Percentiles rank a stretch among this genome's conserved stretches.
Conservation (phyloP, 2,888 invertebrate genomes). For the Thumatha senex region DNA sequence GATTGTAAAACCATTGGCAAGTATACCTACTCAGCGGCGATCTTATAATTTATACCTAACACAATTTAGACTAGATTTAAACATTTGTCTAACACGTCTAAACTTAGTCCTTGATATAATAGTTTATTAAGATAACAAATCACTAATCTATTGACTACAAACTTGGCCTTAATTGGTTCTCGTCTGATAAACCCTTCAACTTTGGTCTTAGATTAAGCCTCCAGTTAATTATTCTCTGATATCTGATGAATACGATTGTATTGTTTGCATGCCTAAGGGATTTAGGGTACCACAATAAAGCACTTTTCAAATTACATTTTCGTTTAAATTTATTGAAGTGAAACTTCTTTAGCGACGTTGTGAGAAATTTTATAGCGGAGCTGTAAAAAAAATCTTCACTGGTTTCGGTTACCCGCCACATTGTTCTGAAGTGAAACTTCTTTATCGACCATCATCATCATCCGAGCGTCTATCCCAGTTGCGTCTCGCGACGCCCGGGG, state of each 20-base stretch:
- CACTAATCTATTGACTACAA: constrained; percentile 11
- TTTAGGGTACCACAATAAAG: background rate
- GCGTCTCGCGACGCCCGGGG: no score
- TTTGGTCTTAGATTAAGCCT: background rate
- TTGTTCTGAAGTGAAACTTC: no score
- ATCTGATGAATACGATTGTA: background rate
- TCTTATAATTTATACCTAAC: no score
- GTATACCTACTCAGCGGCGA: no score
- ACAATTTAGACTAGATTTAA: background rate
- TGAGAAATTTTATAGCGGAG: no score
- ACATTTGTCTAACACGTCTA: background rate
- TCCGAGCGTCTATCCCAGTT: no score
- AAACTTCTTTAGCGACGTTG: no score
- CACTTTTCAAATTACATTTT: background rate
- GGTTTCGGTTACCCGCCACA: no score
- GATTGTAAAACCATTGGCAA: no score
- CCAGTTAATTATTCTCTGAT: constrained; percentile 1
- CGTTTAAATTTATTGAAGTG: no score
- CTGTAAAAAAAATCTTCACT: no score
- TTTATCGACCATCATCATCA: no score
- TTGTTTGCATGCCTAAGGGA: background rate
- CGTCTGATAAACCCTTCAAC: constrained; percentile 8
- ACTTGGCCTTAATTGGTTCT: constrained; percentile 15
- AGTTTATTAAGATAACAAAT: constrained; percentile 12
- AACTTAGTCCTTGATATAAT: constrained; percentile 1